Conservation (phyloP, 2,888 invertebrate genomes). For the Macrosoma leucophasiata region DNA sequence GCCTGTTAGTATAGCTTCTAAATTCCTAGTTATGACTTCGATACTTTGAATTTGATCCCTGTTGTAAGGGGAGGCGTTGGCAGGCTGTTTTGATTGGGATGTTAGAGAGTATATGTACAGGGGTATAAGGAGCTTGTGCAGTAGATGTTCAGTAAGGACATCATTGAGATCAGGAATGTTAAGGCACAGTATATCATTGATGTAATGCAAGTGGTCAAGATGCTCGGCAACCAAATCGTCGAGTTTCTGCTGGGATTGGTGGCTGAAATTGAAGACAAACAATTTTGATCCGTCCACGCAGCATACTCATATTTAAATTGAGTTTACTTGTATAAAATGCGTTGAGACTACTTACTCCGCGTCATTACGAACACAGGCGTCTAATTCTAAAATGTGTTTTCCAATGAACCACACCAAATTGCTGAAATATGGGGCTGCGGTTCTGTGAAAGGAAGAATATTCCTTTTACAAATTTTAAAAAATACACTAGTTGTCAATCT, state of each 20-base stretch:
- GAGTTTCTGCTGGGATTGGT: slow-evolving; percentile 91
- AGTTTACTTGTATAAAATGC: too few relatives aligned
- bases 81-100: slow-evolving; percentile 45
- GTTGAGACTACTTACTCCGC: slow-evolving; percentile 93
- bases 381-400: slow-evolving; percentile 96
- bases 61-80: slow-evolving; percentile 54
- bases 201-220: slow-evolving; percentile 96
- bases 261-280: slow-evolving; percentile 74
- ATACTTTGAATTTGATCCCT: slow-evolving; percentile 68
- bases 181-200: slow-evolving; percentile 96
- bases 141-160: slow-evolving; percentile 93
- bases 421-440: slow-evolving; percentile 98
- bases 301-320: background rate
- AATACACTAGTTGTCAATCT: too few relatives aligned
- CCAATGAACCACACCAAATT: slow-evolving; percentile 99
- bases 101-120: slow-evolving; percentile 94
- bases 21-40: slow-evolving; percentile 78
- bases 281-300: background rate
- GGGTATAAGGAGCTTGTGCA: slow-evolving; percentile 94
- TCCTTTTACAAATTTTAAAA: slow-evolving; percentile 2
- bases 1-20: slow-evolving; percentile 78
- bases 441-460: slow-evolving; percentile 73
- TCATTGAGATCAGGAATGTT: slow-evolving; percentile 95
- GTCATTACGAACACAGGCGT: slow-evolving; percentile 95
- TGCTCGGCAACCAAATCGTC: slow-evolving; percentile 98